Conservation (phyloP, 2,888 invertebrate genomes). For the Pharmacophagus antenor region DNA sequence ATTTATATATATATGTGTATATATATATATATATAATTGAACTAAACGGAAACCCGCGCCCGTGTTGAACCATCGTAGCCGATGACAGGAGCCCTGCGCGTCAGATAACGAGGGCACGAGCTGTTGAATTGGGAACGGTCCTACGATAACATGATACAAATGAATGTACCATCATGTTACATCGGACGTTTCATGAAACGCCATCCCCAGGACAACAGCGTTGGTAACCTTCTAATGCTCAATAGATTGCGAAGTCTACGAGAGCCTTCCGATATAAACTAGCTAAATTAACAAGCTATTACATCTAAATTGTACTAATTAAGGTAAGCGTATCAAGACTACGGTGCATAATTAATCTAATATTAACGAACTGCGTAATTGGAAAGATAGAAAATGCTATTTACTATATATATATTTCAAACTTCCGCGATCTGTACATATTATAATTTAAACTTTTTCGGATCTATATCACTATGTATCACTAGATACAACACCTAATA, state of each 20-base stretch:
- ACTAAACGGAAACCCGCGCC: slow-evolving; percentile 36
- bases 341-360: slow-evolving; percentile 58
- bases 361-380: slow-evolving; percentile 46
- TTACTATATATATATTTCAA: not conserved
- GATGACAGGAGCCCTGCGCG: slow-evolving; percentile 75
- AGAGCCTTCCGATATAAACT: slow-evolving; percentile 43
- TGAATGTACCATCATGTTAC: slow-evolving; percentile 33
- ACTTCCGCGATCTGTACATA: too few relatives aligned
- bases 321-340: slow-evolving; percentile 65
- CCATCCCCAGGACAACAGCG: slow-evolving; percentile 57
- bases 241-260: slow-evolving; percentile 54
- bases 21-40: too few relatives aligned
- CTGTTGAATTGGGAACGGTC: slow-evolving; percentile 52
- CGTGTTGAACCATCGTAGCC: slow-evolving; percentile 52
- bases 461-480: too few relatives aligned
- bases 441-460: too few relatives aligned
- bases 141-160: slow-evolving; percentile 32
- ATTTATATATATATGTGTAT: too few relatives aligned
- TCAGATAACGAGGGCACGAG: slow-evolving; percentile 71
- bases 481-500: too few relatives aligned
- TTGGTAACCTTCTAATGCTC: slow-evolving; percentile 63
- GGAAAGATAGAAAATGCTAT: slow-evolving; percentile 20
- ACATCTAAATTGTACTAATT: slow-evolving; percentile 55
- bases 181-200: slow-evolving; percentile 35
- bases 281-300: slow-evolving; percentile 63